Evolutionary conservation across 2,888 invertebrate genomes (phyloP), one percentile per base, ranked within the genome.

Genomic region (Rapana venosa): DNA sequence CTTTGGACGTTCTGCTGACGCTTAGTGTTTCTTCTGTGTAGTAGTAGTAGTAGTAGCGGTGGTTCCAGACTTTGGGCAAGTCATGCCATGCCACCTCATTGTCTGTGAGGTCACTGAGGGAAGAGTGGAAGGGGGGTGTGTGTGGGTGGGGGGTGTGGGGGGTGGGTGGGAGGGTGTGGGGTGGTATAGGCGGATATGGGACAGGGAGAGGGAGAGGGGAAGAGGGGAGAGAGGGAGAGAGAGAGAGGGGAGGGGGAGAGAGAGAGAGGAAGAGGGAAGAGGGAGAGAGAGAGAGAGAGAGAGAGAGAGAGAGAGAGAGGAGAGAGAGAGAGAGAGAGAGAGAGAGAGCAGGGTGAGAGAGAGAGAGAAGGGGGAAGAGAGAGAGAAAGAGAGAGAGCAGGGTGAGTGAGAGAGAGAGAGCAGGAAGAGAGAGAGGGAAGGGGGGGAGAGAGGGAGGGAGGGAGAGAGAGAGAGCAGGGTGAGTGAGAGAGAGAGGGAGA

Each of bases 41-140:
- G 85, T n/a, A n/a, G n/a, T n/a, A n/a, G n/a, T n/a, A n/a, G n/a
- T 47, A 47, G 47, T 47, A 47, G 47, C 47, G 2, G 8, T n/a
- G 86, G 30, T 86, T 15, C 61, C 66, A 86, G 86, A 66, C 86
- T 86, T 17, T 66, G 15, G 22, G 35, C 47, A 47, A 66, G 86
- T 58, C 84, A 86, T 86, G 61, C 86, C 84, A 86, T 86, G 61
- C 86, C 86, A 66, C 86, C 61, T 61, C 86, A 86, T 35, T 61
- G 86, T 86, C 66, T 35, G 66, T 35, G 61, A 85, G 84, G 58
- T 58, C 84, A 58, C 30, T 17, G 36, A 36, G 26, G 26, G 20
- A 30, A 4, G 26, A 22, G 26, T 36, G 47, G 83, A 5, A 47
- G 83, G 83, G 83, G 6, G 47, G 84, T 58, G 30, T 15, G 84